A percentile compares a stretch with the other conserved stretches of the same genome.
phyloP scores from a whole-genome alignment of 2,888 invertebrate species.

The Timema cristinae region DNA sequence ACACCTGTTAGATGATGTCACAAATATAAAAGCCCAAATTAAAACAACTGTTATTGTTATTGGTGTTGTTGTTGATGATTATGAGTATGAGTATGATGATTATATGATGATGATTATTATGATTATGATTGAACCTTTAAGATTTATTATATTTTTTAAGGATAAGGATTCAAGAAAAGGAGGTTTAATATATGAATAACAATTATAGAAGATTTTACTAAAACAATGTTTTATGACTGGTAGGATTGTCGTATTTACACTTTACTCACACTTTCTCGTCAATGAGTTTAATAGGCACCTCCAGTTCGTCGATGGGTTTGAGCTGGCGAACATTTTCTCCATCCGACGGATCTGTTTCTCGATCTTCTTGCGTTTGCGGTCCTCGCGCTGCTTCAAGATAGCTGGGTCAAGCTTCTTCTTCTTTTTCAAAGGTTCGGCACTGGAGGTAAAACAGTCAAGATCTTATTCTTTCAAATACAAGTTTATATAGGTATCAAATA shows the following conservation, averaged over 20 bases:
- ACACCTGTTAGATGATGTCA: too few species aligned
- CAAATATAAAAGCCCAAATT: too few species aligned
- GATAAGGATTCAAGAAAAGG: background rate
- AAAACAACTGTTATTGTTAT: too few species aligned
- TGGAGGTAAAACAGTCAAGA: constrained; percentile 37
- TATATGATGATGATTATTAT: too few species aligned
- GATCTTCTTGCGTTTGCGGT: constrained; percentile 72
- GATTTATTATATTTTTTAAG: background rate
- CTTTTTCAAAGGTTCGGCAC: constrained; percentile 86
- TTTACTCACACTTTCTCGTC: constrained; percentile 59
- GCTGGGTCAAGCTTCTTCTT: constrained; percentile 82
- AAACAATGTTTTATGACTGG: background rate
- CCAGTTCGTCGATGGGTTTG: constrained; percentile 87
- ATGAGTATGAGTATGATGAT: too few species aligned
- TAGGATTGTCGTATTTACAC: too few species aligned
- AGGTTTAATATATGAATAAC: background rate
- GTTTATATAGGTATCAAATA: too few species aligned
- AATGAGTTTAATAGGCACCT: constrained; percentile 63
- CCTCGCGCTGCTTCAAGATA: constrained; percentile 74
- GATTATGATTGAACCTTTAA: too few species aligned
- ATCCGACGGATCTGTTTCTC: constrained; percentile 83
- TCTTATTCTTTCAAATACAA: too few species aligned
- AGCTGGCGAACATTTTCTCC: constrained; percentile 76
- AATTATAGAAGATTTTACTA: background rate
- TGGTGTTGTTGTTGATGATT: too few species aligned